phyloP scores from a whole-genome alignment of 1,140 invertebrate species.

The Drosophila guanche region DNA sequence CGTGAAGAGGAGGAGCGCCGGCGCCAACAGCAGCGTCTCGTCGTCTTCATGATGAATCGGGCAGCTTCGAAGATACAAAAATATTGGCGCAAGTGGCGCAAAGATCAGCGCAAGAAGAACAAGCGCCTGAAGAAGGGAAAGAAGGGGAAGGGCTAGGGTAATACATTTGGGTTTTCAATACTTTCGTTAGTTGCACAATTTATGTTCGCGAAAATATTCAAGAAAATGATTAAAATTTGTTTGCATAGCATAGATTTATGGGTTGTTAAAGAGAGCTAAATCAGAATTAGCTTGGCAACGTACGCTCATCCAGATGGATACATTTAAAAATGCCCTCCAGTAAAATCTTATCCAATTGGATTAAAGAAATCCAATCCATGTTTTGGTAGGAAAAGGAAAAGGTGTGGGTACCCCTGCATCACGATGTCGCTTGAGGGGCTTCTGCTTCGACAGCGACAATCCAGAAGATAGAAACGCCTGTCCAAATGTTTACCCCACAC shows the following conservation, averaged over 20 bases:
- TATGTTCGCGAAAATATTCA: background rate
- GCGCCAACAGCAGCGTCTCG: slow-evolving; percentile 50
- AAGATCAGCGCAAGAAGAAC: slow-evolving; percentile 49
- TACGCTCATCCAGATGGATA: too few relatives aligned
- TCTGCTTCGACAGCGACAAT: slow-evolving; percentile 52
- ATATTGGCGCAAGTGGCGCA: slow-evolving; percentile 69
- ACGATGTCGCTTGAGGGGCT: slow-evolving; percentile 46
- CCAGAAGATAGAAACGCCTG: slow-evolving; percentile 44
- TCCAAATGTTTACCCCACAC: slow-evolving; percentile 66
- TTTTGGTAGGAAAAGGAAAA: slow-evolving; percentile 29
- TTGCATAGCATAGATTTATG: too few relatives aligned
- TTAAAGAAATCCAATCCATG: slow-evolving; percentile 36
- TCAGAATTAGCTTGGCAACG: background rate
- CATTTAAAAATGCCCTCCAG: background rate
- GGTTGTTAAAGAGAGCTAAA: background rate
- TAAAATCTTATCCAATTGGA: background rate
- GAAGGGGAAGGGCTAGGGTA: slow-evolving; percentile 55
- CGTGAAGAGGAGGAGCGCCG: slow-evolving; percentile 58
- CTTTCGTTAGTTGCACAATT: slow-evolving; percentile 3
- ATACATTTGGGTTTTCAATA: background rate
- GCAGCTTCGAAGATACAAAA: slow-evolving; percentile 61
- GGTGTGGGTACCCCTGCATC: background rate
- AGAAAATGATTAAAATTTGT: too few relatives aligned
- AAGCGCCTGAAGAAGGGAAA: slow-evolving; percentile 15
- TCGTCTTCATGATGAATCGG: slow-evolving; percentile 73